Evolutionary conservation across 2,113 vertebrate genomes (phyloP).

Genomic region (Saguinus midas): DNA sequence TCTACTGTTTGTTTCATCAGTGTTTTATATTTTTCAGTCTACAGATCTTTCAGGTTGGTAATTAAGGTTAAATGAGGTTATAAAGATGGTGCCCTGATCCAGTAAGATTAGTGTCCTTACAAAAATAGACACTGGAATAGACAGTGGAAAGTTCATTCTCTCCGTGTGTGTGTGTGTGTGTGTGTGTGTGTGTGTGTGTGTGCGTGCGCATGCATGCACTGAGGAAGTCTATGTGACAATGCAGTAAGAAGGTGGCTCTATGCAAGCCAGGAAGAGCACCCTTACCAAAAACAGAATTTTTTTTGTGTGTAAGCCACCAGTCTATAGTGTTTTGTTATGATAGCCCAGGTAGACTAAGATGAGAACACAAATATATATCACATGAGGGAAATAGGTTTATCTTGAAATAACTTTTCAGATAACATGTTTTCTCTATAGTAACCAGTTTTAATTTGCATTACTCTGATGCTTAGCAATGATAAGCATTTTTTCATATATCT

Average conservation of each 20-base stretch:
- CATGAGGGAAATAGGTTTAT: background rate
- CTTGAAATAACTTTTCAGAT: background rate
- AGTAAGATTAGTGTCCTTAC: background rate
- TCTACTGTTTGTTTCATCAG: background rate
- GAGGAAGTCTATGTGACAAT: background rate
- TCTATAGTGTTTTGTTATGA: background rate
- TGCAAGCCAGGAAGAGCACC: background rate
- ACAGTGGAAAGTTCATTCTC: background rate
- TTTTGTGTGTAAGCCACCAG: background rate
- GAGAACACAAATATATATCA: background rate
- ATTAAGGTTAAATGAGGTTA: background rate
- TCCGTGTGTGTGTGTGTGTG: background rate
- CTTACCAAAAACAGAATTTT: background rate
- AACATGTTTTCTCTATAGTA: background rate
- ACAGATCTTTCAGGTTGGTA: background rate
- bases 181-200: background rate
- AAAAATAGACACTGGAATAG: background rate
- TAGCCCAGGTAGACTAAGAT: background rate
- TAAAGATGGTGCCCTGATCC: background rate
- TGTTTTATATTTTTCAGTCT: background rate
- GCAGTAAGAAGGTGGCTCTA: background rate
- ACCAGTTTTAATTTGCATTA: background rate
- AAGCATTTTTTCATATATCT: too few species aligned
- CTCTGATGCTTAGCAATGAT: too few species aligned
- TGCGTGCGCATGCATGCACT: background rate